phyloP scores from a whole-genome alignment of 2,113 vertebrate species.

The Silurus asotus region DNA sequence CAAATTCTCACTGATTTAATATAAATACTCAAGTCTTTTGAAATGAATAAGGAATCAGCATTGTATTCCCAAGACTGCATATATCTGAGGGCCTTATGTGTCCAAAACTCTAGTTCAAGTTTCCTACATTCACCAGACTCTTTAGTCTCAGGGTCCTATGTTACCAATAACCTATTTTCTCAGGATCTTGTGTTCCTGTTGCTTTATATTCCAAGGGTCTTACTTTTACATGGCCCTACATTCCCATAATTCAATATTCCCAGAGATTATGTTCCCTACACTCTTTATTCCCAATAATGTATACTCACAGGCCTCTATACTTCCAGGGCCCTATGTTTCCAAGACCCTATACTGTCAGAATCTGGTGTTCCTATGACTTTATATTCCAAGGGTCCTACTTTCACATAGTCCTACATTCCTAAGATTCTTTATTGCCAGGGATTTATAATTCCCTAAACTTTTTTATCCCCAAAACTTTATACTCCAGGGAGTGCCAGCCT shows the following conservation, averaged over 20 bases:
- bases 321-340: not conserved
- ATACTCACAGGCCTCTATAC: not conserved
- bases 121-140: not conserved
- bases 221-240: not conserved
- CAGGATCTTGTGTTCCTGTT: not conserved
- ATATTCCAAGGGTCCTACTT: not conserved
- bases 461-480: not conserved
- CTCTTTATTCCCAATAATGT: not conserved
- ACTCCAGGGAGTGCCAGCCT: not conserved
- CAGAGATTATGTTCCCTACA: not conserved
- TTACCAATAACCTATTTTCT: not conserved
- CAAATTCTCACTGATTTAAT: not conserved
- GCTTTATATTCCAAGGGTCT: not conserved
- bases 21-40: not conserved
- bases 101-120: not conserved
- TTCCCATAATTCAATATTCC: not conserved
- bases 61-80: not conserved
- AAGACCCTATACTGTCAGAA: not conserved
- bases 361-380: not conserved
- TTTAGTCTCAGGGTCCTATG: not conserved
- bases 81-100: not conserved
- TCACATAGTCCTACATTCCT: not conserved
- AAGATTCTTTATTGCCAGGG: not conserved
- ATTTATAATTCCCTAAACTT: not conserved
- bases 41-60: not conserved